A percentile compares a stretch with the other conserved stretches of the same genome.
phyloP scores from a whole-genome alignment of 2,113 vertebrate species.

The Taurulus bubalis region DNA sequence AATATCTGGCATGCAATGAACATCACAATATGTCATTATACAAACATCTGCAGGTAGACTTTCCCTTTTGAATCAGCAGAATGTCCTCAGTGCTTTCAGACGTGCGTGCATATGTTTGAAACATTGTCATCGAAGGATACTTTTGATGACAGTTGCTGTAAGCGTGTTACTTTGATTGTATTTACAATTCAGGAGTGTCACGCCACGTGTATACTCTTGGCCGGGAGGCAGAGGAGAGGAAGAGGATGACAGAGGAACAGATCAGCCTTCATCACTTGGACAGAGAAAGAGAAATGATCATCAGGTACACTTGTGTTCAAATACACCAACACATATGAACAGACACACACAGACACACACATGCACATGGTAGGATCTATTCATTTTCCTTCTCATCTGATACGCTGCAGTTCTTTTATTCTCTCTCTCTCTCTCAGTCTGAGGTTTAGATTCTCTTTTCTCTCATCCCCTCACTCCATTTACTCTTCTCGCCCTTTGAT shows the following conservation, averaged over 20 bases:
- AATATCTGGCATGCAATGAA: background rate
- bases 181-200: slow-evolving; percentile 72
- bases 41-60: background rate
- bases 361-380: slow-evolving; percentile 35
- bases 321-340: slow-evolving; percentile 15
- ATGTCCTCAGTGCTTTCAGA: background rate
- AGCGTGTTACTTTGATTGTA: slow-evolving; percentile 21
- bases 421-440: slow-evolving; percentile 63
- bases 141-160: background rate
- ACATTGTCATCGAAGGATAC: background rate
- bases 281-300: slow-evolving; percentile 89
- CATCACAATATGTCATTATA: background rate
- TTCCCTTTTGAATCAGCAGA: background rate
- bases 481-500: slow-evolving; percentile 80
- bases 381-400: slow-evolving; percentile 60
- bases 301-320: slow-evolving; percentile 84
- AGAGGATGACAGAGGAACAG: slow-evolving; percentile 90
- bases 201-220: slow-evolving; percentile 88
- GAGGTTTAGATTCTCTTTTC: slow-evolving; percentile 56
- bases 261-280: slow-evolving; percentile 87
- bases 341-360: background rate
- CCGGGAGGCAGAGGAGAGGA: slow-evolving; percentile 90
- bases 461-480: slow-evolving; percentile 72
- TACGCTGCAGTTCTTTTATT: slow-evolving; percentile 72
- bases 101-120: background rate